phyloP scores from a whole-genome alignment of 2,113 vertebrate species.

The Raja brachyura region DNA sequence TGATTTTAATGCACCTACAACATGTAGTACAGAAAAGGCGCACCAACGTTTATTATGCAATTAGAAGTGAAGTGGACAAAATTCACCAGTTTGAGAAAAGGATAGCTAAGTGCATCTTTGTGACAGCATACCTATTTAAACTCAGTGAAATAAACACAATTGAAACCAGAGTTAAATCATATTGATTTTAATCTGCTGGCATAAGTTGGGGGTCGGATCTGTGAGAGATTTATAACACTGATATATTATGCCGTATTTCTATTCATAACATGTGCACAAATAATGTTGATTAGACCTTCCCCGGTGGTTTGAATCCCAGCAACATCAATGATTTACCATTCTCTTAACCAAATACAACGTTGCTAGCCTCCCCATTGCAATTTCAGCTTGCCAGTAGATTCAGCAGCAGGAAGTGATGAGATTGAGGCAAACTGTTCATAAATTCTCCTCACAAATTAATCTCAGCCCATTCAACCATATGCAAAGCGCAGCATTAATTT shows the following conservation, averaged over 20 bases:
- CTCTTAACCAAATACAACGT: background rate
- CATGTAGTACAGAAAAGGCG: background rate
- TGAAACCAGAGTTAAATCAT: background rate
- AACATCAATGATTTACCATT: background rate
- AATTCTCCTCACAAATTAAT: background rate
- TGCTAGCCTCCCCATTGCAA: background rate
- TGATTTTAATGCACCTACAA: background rate
- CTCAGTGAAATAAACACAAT: background rate
- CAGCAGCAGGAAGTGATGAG: background rate
- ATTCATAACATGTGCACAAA: slow-evolving; percentile 4
- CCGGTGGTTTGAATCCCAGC: background rate
- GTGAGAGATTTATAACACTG: background rate
- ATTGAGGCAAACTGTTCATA: background rate
- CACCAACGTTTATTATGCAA: background rate
- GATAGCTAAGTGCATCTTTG: background rate
- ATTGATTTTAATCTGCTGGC: background rate
- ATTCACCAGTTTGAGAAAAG: background rate
- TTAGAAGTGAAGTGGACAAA: background rate
- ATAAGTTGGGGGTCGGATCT: background rate
- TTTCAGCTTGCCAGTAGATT: background rate
- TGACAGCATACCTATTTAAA: background rate
- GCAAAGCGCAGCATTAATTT: background rate
- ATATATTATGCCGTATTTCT: background rate
- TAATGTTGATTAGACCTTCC: background rate
- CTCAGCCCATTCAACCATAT: background rate